Conservation (phyloP, 2,797 vertebrate species). For the Helostoma temminkii region DNA sequence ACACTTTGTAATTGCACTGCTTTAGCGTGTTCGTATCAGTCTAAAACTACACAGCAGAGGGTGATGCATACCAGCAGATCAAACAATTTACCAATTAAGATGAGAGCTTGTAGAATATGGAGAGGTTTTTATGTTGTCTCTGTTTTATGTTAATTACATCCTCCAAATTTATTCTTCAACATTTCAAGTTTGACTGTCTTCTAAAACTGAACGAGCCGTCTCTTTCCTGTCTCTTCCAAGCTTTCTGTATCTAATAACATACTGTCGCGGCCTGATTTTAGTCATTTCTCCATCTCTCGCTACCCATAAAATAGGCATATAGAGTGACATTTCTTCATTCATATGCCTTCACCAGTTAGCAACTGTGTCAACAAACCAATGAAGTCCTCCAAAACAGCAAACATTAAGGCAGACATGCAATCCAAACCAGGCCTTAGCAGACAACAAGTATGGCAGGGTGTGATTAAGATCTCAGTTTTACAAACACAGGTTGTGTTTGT, state of each 20-base stretch:
- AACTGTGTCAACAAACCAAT: conserved; percentile 30
- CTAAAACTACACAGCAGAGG: conserved; percentile 46
- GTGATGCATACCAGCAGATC: conserved; percentile 38
- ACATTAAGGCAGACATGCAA: conserved; percentile 28
- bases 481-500: conserved; percentile 53
- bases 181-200: conserved; percentile 10
- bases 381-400: conserved; percentile 28
- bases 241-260: conserved; percentile 12
- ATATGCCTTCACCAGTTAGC: conserved; percentile 17
- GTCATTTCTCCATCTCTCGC: background rate
- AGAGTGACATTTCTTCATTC: conserved; percentile 14
- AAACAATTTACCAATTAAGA: conserved; percentile 39
- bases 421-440: conserved; percentile 28
- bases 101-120: background rate
- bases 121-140: background rate
- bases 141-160: conserved; percentile 10
- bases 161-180: background rate
- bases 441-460: conserved; percentile 33
- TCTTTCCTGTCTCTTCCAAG: background rate
- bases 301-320: conserved; percentile 5
- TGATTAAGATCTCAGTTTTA: conserved; percentile 45
- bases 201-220: background rate
- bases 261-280: conserved; percentile 15
- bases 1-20: conserved; percentile 62
- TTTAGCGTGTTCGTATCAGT: conserved; percentile 67